Base-by-base conservation (phyloP, 2,797 vertebrate species). In the Triplophysa yarkandensis region DNA sequence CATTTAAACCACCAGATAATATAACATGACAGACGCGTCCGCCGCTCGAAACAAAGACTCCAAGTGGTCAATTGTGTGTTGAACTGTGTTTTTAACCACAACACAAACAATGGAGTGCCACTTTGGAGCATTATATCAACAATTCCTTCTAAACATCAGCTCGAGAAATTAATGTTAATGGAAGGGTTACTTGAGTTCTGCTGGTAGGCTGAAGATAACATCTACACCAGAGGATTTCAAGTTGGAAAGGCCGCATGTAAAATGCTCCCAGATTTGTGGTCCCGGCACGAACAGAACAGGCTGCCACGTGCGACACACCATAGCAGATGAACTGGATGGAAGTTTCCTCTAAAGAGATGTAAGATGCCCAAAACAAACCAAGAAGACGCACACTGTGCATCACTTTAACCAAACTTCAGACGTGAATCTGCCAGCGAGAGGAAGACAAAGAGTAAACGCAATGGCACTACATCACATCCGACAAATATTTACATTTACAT, bases 1-100 rank as follows among this genome's bases (percentile, higher is more conserved):
- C 93, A 96, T 97, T 96, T 95, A 88, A 94, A 93, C 90, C 88
- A 92, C 92, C 93, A 92, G 92, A 90, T 96, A 92, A 95, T 95
- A 96, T 97, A 96, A 96, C 94, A 93, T 94, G 93, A 94, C 91
- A 94, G 93, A 95, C 4, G n/a, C 27, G 44, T 34, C 30, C 3
- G 39, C 19, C 4, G 2, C 25, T 7, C 25, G 25, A 7, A 30
- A 65, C 23, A 16, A 54, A 54, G 23, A 13, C 17, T 13, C 28
- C n/a, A 13, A 58, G 32, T 69, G 67, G 39, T 69, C 2, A n/a
- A 34, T 14, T 7, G 25, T 11, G 1, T 44, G 39, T 0, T 19
- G 16, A 16, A 27, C 5, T 6, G 50, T 6, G 25, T 55, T 55
- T 1, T 14, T 6, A 6, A 30, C 17, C 48, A 4, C 10, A 25